Evolutionary conservation across 2,888 invertebrate species (phyloP).

Genomic region (Eulithis testata): DNA sequence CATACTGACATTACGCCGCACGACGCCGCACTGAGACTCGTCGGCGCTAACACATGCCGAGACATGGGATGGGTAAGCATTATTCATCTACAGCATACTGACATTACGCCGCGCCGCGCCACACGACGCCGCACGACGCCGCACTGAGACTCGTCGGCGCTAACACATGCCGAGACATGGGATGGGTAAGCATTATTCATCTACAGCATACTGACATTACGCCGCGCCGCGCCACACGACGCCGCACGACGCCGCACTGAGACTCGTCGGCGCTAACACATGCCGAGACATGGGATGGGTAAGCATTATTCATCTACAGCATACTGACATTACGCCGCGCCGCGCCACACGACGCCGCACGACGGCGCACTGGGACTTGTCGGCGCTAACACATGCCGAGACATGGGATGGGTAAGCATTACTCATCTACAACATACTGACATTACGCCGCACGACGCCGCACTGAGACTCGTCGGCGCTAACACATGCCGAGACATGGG

Average conservation of each 20-base stretch:
- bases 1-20: no score
- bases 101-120: constrained; percentile 58
- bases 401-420: constrained; percentile 45
- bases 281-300: constrained; percentile 80
- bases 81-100: no score
- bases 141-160: constrained; percentile 93
- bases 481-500: constrained; percentile 87
- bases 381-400: constrained; percentile 91
- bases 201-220: no score
- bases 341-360: constrained; percentile 83
- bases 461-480: constrained; percentile 93
- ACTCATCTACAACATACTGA: no score
- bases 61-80: constrained; percentile 45
- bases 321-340: no score
- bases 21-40: constrained; percentile 91
- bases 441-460: constrained; percentile 88
- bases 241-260: constrained; percentile 89
- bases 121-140: constrained; percentile 88
- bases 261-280: constrained; percentile 92
- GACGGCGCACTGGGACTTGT: constrained; percentile 92
- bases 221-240: constrained; percentile 78
- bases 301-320: no score
- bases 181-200: constrained; percentile 43
- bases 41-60: constrained; percentile 93
- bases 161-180: constrained; percentile 87